Evolutionary conservation across 2,888 invertebrate species (phyloP).

Genomic region (Eupeodes latifasciatus): DNA sequence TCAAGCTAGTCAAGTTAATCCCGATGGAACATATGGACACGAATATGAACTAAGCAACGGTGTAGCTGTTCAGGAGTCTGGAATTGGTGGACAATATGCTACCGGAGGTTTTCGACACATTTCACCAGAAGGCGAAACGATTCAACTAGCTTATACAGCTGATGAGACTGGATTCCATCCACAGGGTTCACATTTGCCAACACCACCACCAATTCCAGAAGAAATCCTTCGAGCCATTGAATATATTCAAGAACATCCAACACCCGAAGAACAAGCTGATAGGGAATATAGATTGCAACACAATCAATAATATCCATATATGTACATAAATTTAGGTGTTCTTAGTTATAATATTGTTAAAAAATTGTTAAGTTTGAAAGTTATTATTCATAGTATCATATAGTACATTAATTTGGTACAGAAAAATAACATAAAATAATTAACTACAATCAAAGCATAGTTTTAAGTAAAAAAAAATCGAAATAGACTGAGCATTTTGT

Average conservation of each 20-base stretch:
- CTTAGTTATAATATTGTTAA: not conserved
- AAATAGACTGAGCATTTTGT: no score
- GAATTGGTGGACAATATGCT: slow-evolving; percentile 85
- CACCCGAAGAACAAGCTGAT: slow-evolving; percentile 80
- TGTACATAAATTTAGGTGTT: not conserved
- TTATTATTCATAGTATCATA: not conserved
- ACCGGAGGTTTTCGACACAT: slow-evolving; percentile 78
- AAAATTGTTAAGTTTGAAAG: slow-evolving; percentile 13
- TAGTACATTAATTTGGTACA: not conserved
- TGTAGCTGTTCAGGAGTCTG: slow-evolving; percentile 86
- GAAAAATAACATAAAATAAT: no score
- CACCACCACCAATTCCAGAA: slow-evolving; percentile 81
- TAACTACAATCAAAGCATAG: no score
- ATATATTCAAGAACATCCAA: slow-evolving; percentile 81
- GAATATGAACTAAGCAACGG: slow-evolving; percentile 86
- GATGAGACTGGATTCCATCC: slow-evolving; percentile 82
- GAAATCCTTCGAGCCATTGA: slow-evolving; percentile 79
- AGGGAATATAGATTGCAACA: slow-evolving; percentile 53
- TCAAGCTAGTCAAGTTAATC: slow-evolving; percentile 74
- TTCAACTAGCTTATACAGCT: slow-evolving; percentile 79
- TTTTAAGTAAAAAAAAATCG: no score
- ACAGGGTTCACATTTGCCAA: slow-evolving; percentile 80
- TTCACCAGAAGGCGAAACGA: slow-evolving; percentile 80
- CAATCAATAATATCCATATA: slow-evolving; percentile 43
- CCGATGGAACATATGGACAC: slow-evolving; percentile 84